These are phyloP conservation scores for Sebastes fasciatus DNA, from an alignment of 2,113 vertebrate genomes.

Conservation along the genomic window DNA sequence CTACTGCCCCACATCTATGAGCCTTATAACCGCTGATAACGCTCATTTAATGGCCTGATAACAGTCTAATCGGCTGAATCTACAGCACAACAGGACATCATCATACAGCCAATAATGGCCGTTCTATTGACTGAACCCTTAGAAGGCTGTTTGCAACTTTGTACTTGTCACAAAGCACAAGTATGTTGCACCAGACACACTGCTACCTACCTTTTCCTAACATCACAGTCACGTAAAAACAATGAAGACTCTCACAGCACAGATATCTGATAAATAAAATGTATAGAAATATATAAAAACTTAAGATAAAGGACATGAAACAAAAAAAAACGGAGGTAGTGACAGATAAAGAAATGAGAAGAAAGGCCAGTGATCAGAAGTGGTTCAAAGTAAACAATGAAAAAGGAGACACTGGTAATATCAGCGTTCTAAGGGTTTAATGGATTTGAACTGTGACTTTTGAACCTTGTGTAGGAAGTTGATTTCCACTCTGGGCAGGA, in stretches of 20 bases:
- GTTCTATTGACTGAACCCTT: conserved; percentile 66
- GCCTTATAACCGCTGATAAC: no score
- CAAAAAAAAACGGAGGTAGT: conserved; percentile 5
- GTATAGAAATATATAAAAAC: not conserved
- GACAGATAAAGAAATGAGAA: conserved; percentile 24
- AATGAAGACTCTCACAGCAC: conserved; percentile 23
- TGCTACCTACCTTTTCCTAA: conserved; percentile 64
- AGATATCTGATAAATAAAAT: conserved; percentile 32
- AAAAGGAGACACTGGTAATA: conserved; percentile 45
- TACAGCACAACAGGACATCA: not conserved
- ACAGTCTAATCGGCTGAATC: not conserved
- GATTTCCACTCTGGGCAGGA: conserved; percentile 34
- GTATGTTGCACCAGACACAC: conserved; percentile 67
- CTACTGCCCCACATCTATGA: no score
- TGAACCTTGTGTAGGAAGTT: conserved; percentile 42
- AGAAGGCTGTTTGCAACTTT: conserved; percentile 74
- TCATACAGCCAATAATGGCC: not conserved
- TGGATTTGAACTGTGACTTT: no score
- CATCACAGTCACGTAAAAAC: conserved; percentile 15
- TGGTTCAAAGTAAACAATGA: conserved; percentile 39
- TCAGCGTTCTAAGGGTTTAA: conserved; percentile 84
- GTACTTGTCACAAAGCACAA: conserved; percentile 67
- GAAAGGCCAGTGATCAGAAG: conserved; percentile 17
- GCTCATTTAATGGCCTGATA: no score
- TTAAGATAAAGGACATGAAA: conserved; percentile 21